Evolutionary conservation across 2,888 invertebrate genomes (phyloP).

Genomic region (Archaeoteleia sp.): DNA sequence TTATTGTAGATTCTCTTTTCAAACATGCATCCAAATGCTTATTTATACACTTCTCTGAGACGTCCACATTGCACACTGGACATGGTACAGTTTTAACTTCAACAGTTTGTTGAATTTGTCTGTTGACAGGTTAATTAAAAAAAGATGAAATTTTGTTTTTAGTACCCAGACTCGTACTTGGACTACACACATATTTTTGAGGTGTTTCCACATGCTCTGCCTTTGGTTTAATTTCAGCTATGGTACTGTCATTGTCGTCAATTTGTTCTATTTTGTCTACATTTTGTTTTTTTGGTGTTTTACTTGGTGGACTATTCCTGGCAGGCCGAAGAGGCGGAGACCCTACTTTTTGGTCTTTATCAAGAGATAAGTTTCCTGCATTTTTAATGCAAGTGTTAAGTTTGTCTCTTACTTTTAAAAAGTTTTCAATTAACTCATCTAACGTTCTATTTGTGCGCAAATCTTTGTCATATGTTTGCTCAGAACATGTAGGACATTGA

Average conservation of each 20-base stretch:
- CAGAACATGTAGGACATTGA: conserved; percentile 76
- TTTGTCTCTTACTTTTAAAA: conserved; percentile 67
- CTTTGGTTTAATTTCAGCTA: conserved; percentile 8
- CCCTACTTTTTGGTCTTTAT: conserved; percentile 5
- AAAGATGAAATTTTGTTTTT: conserved; percentile 56
- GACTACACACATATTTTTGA: conserved; percentile 51
- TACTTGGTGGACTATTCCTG: conserved; percentile 48
- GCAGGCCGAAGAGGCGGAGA: conserved; percentile 55
- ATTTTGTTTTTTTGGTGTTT: conserved; percentile 44
- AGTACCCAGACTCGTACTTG: conserved; percentile 60
- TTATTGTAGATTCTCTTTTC: conserved; percentile 55
- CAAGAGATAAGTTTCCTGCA: conserved; percentile 46
- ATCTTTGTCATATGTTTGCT: conserved; percentile 74
- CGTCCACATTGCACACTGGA: conserved; percentile 75
- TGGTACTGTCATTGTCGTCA: conserved; percentile 14
- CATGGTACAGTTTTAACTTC: conserved; percentile 69
- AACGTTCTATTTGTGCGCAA: conserved; percentile 75
- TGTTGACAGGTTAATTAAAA: conserved; percentile 64
- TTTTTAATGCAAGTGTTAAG: conserved; percentile 60
- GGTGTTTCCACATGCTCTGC: conserved; percentile 12
- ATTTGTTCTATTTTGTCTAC: neutral
- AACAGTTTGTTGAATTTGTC: conserved; percentile 42
- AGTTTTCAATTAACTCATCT: conserved; percentile 73
- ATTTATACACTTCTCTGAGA: conserved; percentile 74
- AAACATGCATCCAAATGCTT: conserved; percentile 76